Evolutionary conservation across 2,888 invertebrate species (phyloP), one percentile per base, ranked within the genome.

Genomic region (Cheilosia urbana): DNA sequence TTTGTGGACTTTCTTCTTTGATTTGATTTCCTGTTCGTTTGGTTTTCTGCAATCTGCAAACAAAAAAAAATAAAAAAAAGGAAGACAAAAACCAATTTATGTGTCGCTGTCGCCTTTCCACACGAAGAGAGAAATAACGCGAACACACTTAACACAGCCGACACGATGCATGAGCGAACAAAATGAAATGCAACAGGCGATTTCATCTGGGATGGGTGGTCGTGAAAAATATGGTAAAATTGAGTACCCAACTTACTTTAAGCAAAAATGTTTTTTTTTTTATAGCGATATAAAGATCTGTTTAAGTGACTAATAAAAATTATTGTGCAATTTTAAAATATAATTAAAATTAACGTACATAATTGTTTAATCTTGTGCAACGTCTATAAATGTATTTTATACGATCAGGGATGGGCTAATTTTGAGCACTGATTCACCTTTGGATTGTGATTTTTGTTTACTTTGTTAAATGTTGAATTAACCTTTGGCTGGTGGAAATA

Each of bases 111-210:
- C 34, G 51, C 58, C 66, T 80, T 80, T 73, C 30, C 58, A 60
- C 66, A 60, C 40, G n/a, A 60, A 62, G 42, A 45, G 55, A 82
- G 63, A 55, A n/a, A 19, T 17, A 5, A 19, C 15, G 17, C 1
- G 30, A 58, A 75, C 34, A 30, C 3, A 34, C 42, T 34, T 60
- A 57, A 17, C 49, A 72, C n/a, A 65, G 27, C 37, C 47, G 37
- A 24, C 34, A 63, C 42, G 45, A 62, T 55, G 53, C 66, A 73
- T 49, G 40, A 37, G 30, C 30, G 49, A 65, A 71, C n/a, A 69
- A 65, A 79, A 53, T 79, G 66, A 79, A 84, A 84, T 79, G 79
- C 84, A 84, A 84, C 84, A 84, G 84, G 84, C 84, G 65, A 84
- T 58, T 55, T 62, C 45, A 57, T 30, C 30, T n/a, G 53, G 24